Percentiles rank a stretch among this genome's conserved stretches.
These are phyloP conservation scores for Caenorhabditis auriculariae DNA, from an alignment of 2,888 invertebrate species.

Conservation along the genomic window DNA sequence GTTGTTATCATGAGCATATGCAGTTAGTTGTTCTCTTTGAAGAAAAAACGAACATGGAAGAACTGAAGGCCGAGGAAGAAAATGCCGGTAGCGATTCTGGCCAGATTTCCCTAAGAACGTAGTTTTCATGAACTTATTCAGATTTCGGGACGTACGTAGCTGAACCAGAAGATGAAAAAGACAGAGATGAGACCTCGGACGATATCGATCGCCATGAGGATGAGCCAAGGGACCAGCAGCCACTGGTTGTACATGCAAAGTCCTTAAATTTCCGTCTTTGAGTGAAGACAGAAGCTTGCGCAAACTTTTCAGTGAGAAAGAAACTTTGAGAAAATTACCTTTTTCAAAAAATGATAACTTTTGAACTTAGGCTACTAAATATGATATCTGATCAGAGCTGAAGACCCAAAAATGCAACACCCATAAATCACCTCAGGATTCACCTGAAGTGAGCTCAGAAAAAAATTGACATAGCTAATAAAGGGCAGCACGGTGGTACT, in stretches of 20 bases:
- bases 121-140: not conserved
- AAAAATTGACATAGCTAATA: too few species aligned
- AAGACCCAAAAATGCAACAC: too few species aligned
- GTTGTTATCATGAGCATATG: not conserved
- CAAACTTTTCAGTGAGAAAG: too few species aligned
- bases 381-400: too few species aligned
- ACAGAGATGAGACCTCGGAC: slow-evolving; percentile 60
- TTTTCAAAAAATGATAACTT: too few species aligned
- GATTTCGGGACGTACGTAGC: slow-evolving; percentile 42
- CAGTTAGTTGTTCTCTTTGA: not conserved
- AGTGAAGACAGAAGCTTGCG: too few species aligned
- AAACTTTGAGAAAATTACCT: slow-evolving; percentile 1
- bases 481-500: too few species aligned
- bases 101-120: slow-evolving; percentile 54
- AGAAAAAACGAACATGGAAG: slow-evolving; percentile 52
- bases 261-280: too few species aligned
- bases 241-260: slow-evolving; percentile 53
- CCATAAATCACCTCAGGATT: too few species aligned
- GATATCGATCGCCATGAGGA: slow-evolving; percentile 60
- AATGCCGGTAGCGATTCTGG: slow-evolving; percentile 62
- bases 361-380: too few species aligned
- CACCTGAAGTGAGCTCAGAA: too few species aligned
- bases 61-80: slow-evolving; percentile 64
- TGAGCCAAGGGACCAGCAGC: slow-evolving; percentile 59
- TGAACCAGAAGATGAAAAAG: slow-evolving; percentile 60